Percentiles rank a stretch among this genome's conserved stretches.
Conservation (phyloP, 1,140 invertebrate genomes). For the Portunus trituberculatus region DNA sequence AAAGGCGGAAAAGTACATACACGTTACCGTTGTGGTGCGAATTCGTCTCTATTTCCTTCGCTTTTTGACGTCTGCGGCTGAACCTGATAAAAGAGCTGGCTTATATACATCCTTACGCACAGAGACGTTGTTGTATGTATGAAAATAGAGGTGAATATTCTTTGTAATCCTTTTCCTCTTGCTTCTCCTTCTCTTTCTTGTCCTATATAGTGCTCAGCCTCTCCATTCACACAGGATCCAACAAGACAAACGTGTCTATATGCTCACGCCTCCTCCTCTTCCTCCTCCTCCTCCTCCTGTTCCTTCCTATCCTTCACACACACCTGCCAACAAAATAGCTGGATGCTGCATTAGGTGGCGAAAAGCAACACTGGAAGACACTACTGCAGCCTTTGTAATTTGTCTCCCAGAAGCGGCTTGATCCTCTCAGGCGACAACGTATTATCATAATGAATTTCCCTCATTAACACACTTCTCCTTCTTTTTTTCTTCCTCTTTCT, state of each 20-base stretch:
- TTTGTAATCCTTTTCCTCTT: too few relatives aligned
- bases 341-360: too few relatives aligned
- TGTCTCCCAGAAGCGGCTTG: neutral
- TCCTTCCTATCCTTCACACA: too few relatives aligned
- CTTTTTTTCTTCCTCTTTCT: neutral
- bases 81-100: neutral
- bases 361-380: too few relatives aligned
- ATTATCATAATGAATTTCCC: slow-evolving; percentile 23
- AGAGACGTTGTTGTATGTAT: neutral
- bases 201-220: too few relatives aligned
- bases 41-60: neutral
- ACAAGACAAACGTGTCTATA: too few relatives aligned
- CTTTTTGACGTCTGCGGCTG: neutral
- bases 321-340: too few relatives aligned
- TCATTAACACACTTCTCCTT: neutral
- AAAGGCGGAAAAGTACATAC: neutral
- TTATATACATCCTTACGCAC: neutral
- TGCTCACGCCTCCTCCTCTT: too few relatives aligned
- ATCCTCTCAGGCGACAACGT: neutral
- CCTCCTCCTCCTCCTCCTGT: too few relatives aligned
- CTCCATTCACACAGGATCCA: too few relatives aligned
- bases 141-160: too few relatives aligned
- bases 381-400: neutral
- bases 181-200: too few relatives aligned
- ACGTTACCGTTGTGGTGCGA: neutral